Base-by-base conservation (phyloP, 23 tunicate species). In the Styela clava region DNA sequence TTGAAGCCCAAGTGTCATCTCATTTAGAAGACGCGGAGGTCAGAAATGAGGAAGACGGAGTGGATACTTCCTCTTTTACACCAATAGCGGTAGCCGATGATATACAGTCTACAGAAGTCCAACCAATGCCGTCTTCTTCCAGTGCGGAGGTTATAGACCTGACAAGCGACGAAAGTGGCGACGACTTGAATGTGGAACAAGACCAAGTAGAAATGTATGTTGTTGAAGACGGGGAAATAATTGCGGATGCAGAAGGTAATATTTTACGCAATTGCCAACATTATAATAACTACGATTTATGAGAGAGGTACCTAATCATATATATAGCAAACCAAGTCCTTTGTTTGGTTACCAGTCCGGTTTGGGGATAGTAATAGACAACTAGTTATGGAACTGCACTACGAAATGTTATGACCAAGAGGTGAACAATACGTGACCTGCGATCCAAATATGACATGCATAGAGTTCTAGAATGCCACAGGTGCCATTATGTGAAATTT, bases 121-220 rank as follows among this genome's bases (percentile, higher is more conserved):
- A 88, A 31, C 68, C 69, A 52, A 86, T 83, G 33, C 88, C 94
- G 1, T 44, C 91, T 25, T 89, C 94, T 62, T 89, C 94, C 0
- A 36, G 69, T 36, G 76, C 78, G 31, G 82, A 83, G 16, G 88
- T 89, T 35, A 89, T 89, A 7, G 94, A 84, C 34, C 68, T 89
- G 61, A 84, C 94, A 22, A 83, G 86, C 29, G 86, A 74, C 56
- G 81, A 74, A 24, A 62, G 56, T 30, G 86, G 68, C 0, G 81
- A 44, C 9, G 28, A 35, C 21, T 25, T 44, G 27, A 76, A 76
- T 52, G 33, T 76, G 67, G 81, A 76, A 18, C 65, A 76, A 29
- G 81, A 76, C 31, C 63, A 44, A 9, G 31, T 5, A 7, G 81
- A 76, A 24, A 76, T 76, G 24, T 76, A 44, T 29, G 31, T 33